Conservation (phyloP, 2,113 vertebrate species). For the Probosciger aterrimus region DNA sequence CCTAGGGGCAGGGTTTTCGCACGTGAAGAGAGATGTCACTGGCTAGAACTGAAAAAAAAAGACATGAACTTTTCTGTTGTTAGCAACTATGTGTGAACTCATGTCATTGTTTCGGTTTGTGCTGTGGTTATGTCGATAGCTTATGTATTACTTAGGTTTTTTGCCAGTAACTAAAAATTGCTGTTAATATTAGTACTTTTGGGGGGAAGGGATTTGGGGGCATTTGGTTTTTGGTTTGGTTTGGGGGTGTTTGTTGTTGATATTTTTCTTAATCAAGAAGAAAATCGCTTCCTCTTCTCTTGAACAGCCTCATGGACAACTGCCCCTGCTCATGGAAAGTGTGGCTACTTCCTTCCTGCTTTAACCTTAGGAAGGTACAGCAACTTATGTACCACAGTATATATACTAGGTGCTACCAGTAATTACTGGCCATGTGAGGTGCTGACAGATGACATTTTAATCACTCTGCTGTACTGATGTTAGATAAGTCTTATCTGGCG, state of each 20-base stretch:
- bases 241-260: neutral
- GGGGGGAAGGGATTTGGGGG: neutral
- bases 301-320: neutral
- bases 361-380: neutral
- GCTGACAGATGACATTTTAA: neutral
- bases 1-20: neutral
- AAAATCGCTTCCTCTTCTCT: neutral
- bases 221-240: neutral
- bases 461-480: neutral
- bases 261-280: neutral
- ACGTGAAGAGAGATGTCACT: neutral
- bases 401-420: neutral
- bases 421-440: neutral
- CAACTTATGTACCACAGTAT: fast-evolving
- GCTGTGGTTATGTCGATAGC: neutral
- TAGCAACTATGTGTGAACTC: neutral
- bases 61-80: neutral
- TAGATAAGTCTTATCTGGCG: neutral
- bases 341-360: neutral
- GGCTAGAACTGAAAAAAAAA: neutral
- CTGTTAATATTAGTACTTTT: neutral
- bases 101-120: fast-evolving
- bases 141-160: neutral
- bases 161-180: neutral
- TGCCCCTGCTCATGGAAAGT: neutral